Conservation (phyloP, 2,113 vertebrate genomes). For the Nannobrachium achirus region DNA sequence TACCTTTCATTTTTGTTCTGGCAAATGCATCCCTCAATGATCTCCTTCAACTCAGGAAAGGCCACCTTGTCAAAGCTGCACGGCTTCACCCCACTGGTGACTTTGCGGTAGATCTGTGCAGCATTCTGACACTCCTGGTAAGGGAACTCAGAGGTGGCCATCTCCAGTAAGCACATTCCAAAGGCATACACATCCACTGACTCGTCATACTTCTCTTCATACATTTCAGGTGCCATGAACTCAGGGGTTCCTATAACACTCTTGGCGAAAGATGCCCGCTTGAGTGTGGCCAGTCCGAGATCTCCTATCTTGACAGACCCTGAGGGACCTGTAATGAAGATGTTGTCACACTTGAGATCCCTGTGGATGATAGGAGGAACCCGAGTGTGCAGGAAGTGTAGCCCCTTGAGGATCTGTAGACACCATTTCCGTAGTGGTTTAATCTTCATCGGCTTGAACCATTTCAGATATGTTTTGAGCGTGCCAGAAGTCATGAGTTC, state of each 20-base stretch:
- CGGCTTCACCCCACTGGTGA: slow-evolving; percentile 90
- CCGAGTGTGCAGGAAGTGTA: slow-evolving; percentile 89
- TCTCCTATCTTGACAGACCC: slow-evolving; percentile 68
- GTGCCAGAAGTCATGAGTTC: slow-evolving; percentile 93
- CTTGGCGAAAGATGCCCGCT: slow-evolving; percentile 91
- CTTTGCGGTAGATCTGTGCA: slow-evolving; percentile 78
- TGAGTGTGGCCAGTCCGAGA: slow-evolving; percentile 87
- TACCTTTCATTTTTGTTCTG: slow-evolving; percentile 95
- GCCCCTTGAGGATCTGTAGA: slow-evolving; percentile 89
- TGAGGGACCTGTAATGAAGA: slow-evolving; percentile 91
- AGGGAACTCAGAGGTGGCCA: slow-evolving; percentile 92
- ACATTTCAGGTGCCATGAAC: slow-evolving; percentile 95
- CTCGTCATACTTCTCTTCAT: slow-evolving; percentile 94
- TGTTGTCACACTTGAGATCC: slow-evolving; percentile 91
- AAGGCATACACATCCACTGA: slow-evolving; percentile 94
- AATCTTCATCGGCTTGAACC: slow-evolving; percentile 93
- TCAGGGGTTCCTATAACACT: slow-evolving; percentile 93
- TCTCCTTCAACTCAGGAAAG: slow-evolving; percentile 92
- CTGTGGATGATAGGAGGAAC: slow-evolving; percentile 90
- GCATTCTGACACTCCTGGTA: slow-evolving; percentile 87
- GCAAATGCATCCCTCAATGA: slow-evolving; percentile 90
- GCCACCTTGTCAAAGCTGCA: slow-evolving; percentile 93
- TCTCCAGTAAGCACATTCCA: slow-evolving; percentile 96
- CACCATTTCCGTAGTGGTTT: slow-evolving; percentile 91
- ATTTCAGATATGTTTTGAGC: slow-evolving; percentile 90